phyloP scores from a whole-genome alignment of 2,797 vertebrate genomes.

The Siniperca undulata region DNA sequence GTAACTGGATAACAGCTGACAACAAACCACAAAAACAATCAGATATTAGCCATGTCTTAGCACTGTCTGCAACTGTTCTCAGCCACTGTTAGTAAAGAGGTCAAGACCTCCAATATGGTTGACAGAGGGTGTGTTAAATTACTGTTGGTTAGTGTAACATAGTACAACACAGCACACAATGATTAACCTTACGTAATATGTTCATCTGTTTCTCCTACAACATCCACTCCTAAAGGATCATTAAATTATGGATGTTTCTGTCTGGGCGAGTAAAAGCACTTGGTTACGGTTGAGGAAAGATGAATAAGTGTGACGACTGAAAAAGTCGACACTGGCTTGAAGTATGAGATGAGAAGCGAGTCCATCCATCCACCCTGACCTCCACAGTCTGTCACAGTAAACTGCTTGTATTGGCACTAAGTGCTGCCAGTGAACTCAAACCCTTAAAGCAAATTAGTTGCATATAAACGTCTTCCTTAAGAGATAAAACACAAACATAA shows the following conservation, averaged over 20 bases:
- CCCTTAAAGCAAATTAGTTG: neutral
- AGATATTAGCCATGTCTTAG: neutral
- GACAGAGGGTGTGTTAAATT: no score
- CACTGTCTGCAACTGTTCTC: no score
- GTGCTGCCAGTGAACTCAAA: neutral
- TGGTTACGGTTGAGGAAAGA: neutral
- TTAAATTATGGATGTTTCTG: neutral
- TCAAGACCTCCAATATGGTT: neutral
- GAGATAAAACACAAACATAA: neutral
- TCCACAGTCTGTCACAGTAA: neutral
- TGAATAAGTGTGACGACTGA: no score
- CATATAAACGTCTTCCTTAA: neutral
- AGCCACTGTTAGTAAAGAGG: neutral
- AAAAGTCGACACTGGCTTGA: no score
- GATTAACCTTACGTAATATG: no score
- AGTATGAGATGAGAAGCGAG: no score
- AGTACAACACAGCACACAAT: neutral
- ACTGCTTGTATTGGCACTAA: neutral
- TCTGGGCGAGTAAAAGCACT: neutral
- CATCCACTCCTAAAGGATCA: neutral
- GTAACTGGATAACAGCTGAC: neutral
- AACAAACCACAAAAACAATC: neutral
- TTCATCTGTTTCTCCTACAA: no score
- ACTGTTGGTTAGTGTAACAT: no score
- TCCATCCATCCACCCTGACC: neutral